Conservation (phyloP, 30 jellyfish, hydroid and myxozoan species). For the Chrysaora quinquecirrha region DNA sequence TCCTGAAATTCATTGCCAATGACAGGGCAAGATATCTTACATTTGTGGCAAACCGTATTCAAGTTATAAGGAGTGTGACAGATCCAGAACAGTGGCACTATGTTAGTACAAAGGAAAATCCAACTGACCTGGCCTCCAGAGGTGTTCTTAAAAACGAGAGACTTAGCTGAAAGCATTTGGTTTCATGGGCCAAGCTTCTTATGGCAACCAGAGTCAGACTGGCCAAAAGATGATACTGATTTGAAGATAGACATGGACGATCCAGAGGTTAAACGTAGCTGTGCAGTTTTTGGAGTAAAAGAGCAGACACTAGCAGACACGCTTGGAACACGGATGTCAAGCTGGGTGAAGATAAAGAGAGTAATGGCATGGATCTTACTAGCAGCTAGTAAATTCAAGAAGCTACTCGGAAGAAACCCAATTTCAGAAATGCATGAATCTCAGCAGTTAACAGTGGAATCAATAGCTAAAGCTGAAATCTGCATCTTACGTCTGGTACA, state of each 20-base stretch:
- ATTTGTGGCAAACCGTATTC: constrained; percentile 57
- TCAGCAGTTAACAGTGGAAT: constrained; percentile 42
- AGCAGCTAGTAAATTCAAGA: constrained; percentile 28
- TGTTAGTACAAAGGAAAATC: neutral
- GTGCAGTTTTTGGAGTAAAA: constrained; percentile 39
- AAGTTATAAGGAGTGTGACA: constrained; percentile 49
- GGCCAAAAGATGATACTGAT: constrained; percentile 52
- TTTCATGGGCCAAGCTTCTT: constrained; percentile 49
- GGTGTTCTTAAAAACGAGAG: neutral
- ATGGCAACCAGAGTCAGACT: constrained; percentile 7
- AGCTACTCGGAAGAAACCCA: constrained; percentile 17
- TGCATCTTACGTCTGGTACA: constrained; percentile 35
- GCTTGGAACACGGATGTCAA: constrained; percentile 44
- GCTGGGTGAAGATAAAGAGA: constrained; percentile 50
- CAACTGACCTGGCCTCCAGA: neutral
- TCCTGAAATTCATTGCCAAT: constrained; percentile 42
- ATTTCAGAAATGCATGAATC: constrained; percentile 2
- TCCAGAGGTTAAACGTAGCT: constrained; percentile 54
- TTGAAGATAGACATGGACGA: constrained; percentile 41
- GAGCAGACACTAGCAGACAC: constrained; percentile 34
- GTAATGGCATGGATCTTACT: constrained; percentile 46
- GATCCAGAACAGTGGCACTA: constrained; percentile 47
- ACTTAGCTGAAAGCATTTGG: constrained; percentile 29
- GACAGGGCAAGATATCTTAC: constrained; percentile 51
- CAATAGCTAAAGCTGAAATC: constrained; percentile 18